These are phyloP conservation scores for Gasterosteus nipponicus DNA, from an alignment of 2,113 vertebrate species.

Conservation along the genomic window DNA sequence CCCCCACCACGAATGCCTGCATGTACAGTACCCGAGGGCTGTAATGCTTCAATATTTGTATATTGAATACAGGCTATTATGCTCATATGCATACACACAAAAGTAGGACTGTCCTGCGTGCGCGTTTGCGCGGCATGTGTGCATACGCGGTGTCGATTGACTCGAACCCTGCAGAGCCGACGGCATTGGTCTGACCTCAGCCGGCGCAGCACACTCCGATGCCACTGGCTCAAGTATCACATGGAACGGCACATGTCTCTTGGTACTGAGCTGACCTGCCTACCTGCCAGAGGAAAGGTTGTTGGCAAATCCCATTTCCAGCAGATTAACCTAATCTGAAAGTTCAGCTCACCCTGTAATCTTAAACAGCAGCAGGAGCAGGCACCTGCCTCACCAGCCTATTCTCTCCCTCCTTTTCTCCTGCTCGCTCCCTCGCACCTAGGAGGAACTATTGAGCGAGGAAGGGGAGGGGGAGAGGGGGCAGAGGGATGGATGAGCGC, in stretches of 20 bases:
- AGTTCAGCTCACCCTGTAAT: slow-evolving; percentile 76
- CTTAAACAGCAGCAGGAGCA: slow-evolving; percentile 74
- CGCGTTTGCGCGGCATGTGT: slow-evolving; percentile 33
- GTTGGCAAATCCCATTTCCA: slow-evolving; percentile 74
- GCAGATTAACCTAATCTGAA: slow-evolving; percentile 78
- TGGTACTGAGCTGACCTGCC: slow-evolving; percentile 55
- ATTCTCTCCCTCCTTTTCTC: slow-evolving; percentile 34
- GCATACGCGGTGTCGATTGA: slow-evolving; percentile 42
- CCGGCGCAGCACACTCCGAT: slow-evolving; percentile 38
- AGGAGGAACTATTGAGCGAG: slow-evolving; percentile 82
- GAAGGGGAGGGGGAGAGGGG: slow-evolving; percentile 56
- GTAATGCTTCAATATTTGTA: not conserved
- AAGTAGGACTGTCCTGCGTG: slow-evolving; percentile 21
- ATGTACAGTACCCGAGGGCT: slow-evolving; percentile 5
- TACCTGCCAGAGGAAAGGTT: slow-evolving; percentile 62
- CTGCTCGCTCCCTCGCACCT: slow-evolving; percentile 69
- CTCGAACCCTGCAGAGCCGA: slow-evolving; percentile 44
- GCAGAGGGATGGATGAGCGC: slow-evolving; percentile 71
- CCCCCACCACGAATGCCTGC: slow-evolving; percentile 12
- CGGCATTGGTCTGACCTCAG: slow-evolving; percentile 65
- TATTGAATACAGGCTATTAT: not conserved
- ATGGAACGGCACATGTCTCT: slow-evolving; percentile 67
- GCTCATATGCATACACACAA: not conserved
- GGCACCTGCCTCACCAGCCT: slow-evolving; percentile 52
- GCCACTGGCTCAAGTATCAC: slow-evolving; percentile 60